These are phyloP conservation scores for Salticus scenicus DNA, from an alignment of 2,888 invertebrate genomes.

Conservation along the genomic window DNA sequence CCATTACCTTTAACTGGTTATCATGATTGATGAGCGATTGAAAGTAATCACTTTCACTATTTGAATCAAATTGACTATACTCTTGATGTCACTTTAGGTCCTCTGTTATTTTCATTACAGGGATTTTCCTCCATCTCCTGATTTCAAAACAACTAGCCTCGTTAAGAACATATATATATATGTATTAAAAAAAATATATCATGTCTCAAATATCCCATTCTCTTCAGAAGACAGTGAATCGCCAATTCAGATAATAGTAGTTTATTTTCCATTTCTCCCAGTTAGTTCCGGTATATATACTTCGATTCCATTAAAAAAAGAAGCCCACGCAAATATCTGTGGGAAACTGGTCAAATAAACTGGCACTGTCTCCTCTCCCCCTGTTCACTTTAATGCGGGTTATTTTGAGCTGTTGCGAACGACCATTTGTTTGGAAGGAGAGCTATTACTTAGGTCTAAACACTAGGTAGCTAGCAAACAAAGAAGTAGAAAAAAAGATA, in stretches of 20 bases:
- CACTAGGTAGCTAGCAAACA: slow-evolving; percentile 38
- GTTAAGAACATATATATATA: no score
- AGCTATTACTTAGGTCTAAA: slow-evolving; percentile 61
- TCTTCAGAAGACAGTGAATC: not conserved
- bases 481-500: not conserved
- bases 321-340: slow-evolving; percentile 9
- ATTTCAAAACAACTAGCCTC: no score
- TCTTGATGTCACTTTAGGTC: no score
- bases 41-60: no score
- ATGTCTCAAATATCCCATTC: not conserved
- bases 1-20: no score
- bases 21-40: no score
- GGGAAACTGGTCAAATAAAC: slow-evolving; percentile 17
- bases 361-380: not conserved
- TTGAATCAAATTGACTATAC: no score
- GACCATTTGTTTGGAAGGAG: not conserved
- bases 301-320: slow-evolving; percentile 8
- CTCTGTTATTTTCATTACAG: no score
- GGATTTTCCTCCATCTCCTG: no score
- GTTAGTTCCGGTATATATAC: slow-evolving; percentile 7
- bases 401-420: not conserved
- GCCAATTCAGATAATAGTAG: not conserved
- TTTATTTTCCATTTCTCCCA: slow-evolving; percentile 1
- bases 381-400: not conserved
- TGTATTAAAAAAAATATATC: no score